Base-by-base conservation (phyloP, 2,888 invertebrate species). In the Drosophila pseudotalamancana region DNA sequence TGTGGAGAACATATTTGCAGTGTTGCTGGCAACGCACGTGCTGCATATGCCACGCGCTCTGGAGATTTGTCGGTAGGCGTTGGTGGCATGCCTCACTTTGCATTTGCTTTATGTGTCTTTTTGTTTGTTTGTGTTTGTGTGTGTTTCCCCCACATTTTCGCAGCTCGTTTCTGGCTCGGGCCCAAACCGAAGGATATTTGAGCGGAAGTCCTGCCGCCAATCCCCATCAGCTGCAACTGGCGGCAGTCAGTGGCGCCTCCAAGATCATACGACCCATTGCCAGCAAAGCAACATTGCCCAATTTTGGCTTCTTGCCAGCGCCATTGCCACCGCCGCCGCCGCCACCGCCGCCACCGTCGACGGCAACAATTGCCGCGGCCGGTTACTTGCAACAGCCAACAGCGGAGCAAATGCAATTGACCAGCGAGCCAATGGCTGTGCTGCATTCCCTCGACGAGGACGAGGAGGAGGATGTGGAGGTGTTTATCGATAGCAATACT, bases 21-120 rank as follows among this genome's bases (percentile, higher is more conserved):
- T 95, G 37, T 90, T 95, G 8, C 89, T 95, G 63, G 95, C 95
- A 4, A 95, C 95, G 8, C 95, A 95, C 89, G 92, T 95, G 46
- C 91, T 95, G 39, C 95, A 95, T 88, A 95, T 95, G 95, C 95
- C 95, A 1, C 92, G 94, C 11, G 95, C 95, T 0, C 88, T 95
- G 43, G 95, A 95, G 77, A 93, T 95, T 72, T 95, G 95, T 89
- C 92, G 91, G 91, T 91, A 77, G 64, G 18, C 23, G 32, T 11
- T 27, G 9, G 3, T 5, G 27, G 12, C 1, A n/a, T n/a, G n/a
- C n/a, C n/a, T n/a, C n/a, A n/a, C n/a, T n/a, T n/a, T n/a, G n/a
- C n/a, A n/a, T n/a, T n/a, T n/a, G n/a, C n/a, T 34, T n/a, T 0
- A 11, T 16, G 0, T 31, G n/a, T n/a, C 5, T 29, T n/a, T 34